Evolutionary conservation across 2,888 invertebrate species (phyloP), one percentile per base, ranked within the genome.

Genomic region (Argyresthia goedartella): DNA sequence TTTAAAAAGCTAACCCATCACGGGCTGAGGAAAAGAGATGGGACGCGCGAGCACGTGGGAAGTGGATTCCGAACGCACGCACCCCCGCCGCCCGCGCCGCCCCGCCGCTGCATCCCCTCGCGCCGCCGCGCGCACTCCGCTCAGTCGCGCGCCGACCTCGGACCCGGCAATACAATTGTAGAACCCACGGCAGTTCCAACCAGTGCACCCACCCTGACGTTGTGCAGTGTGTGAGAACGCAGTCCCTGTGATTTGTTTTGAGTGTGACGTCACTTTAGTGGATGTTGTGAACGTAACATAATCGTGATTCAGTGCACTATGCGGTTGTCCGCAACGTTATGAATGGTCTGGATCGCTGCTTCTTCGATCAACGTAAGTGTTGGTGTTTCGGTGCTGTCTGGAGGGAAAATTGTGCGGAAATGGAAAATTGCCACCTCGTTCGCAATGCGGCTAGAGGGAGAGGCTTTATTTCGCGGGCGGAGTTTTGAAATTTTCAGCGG

Each of bases 311-410:
- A 71, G 85, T 85, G 84, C 82, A 82, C 74, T 81, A 86, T 86
- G 85, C 76, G 72, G 81, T 79, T 81, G 73, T 78, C 71, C 64
- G 67, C 69, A 71, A 73, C 77, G 86, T 85, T 78, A 86, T 86
- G 86, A 86, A 85, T 86, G 86, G 86, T 80, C 77, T 86, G 80
- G 86, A 86, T 79, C 82, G 85, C 75, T 85, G 86, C 75, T 86
- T 86, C 81, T 86, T 86, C 80, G 86, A 86, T 81, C 86, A 86
- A 84, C 86, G 86, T 86, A 79, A 86, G 86, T 81, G 67, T 73
- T 67, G 68, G 67, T 70, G 71, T 74, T 76, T 75, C 71, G 65
- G 64, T 63, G 7, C 25, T 25, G 25, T 45, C 41, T 36, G 46
- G 39, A 42, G 25, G 35, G 49, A 49, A 44, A 61, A 66, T 67